These are phyloP conservation scores for Noctua fimbriata DNA, from an alignment of 2,888 invertebrate species.

Conservation along the genomic window DNA sequence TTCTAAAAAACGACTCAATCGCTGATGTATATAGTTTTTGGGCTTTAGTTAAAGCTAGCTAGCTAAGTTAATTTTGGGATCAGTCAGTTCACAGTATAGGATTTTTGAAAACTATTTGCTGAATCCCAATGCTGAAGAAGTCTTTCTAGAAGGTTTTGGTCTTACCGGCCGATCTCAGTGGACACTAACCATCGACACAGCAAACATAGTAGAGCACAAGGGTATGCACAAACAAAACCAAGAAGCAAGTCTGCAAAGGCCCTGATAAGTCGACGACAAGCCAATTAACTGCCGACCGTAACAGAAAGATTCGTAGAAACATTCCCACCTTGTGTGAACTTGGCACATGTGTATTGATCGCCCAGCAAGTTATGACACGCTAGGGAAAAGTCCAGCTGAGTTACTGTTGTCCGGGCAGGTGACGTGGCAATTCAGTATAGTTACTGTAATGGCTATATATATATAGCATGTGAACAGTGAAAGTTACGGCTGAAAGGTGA, in stretches of 20 bases:
- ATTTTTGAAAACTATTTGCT: background rate
- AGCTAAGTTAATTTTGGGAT: too few species aligned
- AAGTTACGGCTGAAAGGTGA: constrained; percentile 8
- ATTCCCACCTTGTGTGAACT: constrained; percentile 44
- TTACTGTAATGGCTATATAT: constrained; percentile 30
- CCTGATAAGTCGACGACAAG: constrained; percentile 10
- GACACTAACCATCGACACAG: background rate
- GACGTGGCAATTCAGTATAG: constrained; percentile 29
- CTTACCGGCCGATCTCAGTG: background rate
- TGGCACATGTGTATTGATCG: constrained; percentile 50
- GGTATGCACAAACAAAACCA: background rate
- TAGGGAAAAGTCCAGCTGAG: constrained; percentile 21
- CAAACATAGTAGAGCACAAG: background rate
- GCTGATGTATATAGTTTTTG: background rate
- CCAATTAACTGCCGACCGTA: constrained; percentile 20
- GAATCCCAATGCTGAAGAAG: background rate
- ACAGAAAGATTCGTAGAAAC: constrained; percentile 47
- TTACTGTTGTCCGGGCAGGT: constrained; percentile 11
- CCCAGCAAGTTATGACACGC: constrained; percentile 27
- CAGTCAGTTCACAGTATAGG: background rate
- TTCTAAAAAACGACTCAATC: background rate
- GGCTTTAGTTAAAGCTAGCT: background rate
- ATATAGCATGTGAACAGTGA: constrained; percentile 21
- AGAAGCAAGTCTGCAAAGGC: background rate
- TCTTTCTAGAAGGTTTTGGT: background rate